These are phyloP conservation scores for Trachymyrmex septentrionalis DNA, from an alignment of 1,140 invertebrate species.

Conservation along the genomic window DNA sequence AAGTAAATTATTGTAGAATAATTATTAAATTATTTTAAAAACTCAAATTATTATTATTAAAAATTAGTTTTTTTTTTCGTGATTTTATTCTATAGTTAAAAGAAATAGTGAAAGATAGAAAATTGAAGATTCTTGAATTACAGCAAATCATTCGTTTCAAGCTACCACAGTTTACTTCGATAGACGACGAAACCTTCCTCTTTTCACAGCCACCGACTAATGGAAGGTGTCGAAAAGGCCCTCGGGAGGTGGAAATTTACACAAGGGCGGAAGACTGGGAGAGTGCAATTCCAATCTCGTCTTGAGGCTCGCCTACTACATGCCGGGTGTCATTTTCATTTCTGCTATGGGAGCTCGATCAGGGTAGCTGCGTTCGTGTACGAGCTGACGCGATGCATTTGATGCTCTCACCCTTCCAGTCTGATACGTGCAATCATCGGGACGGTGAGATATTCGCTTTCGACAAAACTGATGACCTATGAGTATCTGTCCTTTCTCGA, in stretches of 20 bases:
- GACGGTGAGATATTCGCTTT: background rate
- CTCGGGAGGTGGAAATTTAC: slow-evolving; percentile 73
- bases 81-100: background rate
- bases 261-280: slow-evolving; percentile 59
- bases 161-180: slow-evolving; percentile 63
- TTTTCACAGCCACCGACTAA: slow-evolving; percentile 74
- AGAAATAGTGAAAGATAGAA: background rate
- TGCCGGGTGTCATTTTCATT: slow-evolving; percentile 75
- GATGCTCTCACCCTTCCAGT: slow-evolving; percentile 9
- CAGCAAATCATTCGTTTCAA: slow-evolving; percentile 33
- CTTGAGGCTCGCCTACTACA: slow-evolving; percentile 62
- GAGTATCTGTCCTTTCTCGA: background rate
- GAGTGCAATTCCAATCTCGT: slow-evolving; percentile 68
- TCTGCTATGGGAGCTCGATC: slow-evolving; percentile 59
- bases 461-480: slow-evolving; percentile 7
- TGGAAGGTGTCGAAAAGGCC: slow-evolving; percentile 79
- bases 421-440: slow-evolving; percentile 47
- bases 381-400: slow-evolving; percentile 48
- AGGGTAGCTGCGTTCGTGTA: slow-evolving; percentile 38
- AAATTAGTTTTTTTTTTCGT: background rate
- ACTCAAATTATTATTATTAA: background rate
- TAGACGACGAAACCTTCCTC: slow-evolving; percentile 70
- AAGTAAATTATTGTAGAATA: background rate
- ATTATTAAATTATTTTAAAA: background rate
- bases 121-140: slow-evolving; percentile 13